A percentile compares a stretch with the other conserved stretches of the same genome.
Conservation (phyloP, 1,140 invertebrate genomes). For the Popillia japonica region DNA sequence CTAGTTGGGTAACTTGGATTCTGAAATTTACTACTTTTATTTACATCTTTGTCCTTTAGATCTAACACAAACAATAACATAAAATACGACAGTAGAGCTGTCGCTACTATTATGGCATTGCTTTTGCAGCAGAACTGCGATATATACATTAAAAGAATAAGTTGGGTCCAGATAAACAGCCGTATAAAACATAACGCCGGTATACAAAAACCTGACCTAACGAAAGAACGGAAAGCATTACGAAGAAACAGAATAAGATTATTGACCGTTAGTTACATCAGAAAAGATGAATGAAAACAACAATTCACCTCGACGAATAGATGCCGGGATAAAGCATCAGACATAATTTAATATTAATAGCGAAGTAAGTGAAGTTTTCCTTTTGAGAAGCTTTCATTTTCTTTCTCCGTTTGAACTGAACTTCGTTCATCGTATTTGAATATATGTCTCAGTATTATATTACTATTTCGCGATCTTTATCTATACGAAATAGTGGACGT, state of each 20-base stretch:
- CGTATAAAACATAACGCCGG: not conserved
- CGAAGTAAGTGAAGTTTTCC: not conserved
- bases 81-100: not conserved
- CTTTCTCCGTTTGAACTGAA: not conserved
- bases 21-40: too few species aligned
- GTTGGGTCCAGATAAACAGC: not conserved
- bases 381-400: not conserved
- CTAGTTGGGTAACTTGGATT: too few species aligned
- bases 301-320: slow-evolving; percentile 17
- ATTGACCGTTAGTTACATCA: slow-evolving; percentile 26
- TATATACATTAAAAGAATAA: not conserved
- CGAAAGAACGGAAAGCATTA: not conserved
- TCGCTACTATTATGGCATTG: not conserved
- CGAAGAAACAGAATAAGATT: not conserved
- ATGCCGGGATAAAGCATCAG: slow-evolving; percentile 8
- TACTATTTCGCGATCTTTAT: not conserved
- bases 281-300: slow-evolving; percentile 13
- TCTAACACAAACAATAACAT: not conserved
- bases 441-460: not conserved
- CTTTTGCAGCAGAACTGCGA: not conserved
- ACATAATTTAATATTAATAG: slow-evolving; percentile 33
- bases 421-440: not conserved
- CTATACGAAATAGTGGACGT: too few species aligned
- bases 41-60: too few species aligned
- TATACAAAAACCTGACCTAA: not conserved